Base-by-base conservation (phyloP, 1,140 invertebrate genomes). In the Drosophila mauritiana region DNA sequence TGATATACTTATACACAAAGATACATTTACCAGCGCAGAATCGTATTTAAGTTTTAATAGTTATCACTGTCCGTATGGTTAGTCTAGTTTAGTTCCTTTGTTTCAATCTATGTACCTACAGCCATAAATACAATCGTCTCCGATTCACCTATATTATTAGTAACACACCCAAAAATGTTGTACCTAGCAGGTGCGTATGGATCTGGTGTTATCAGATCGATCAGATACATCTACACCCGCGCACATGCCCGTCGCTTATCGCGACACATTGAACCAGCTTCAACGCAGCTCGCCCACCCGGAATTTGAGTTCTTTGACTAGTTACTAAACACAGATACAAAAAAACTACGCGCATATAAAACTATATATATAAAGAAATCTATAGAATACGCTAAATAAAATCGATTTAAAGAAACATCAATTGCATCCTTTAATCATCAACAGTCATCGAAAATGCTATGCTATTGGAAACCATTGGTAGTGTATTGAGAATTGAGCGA, bases 361-460 rank as follows among this genome's bases (percentile, higher is more conserved):
- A 49, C 37, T 63, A 61, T 49, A 40, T 64, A 57, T 27, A 56
- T 25, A 55, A 54, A 59, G 52, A 79, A 49, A 69, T 37, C 34
- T 56, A 56, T 48, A 56, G 25, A 83, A 54, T 63, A 62, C 52
- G 65, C 52, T 73, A 73, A 86, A 86, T 86, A 86, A 88, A 85
- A 79, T 73, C 20, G 40, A 86, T 73, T 79, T 74, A 42, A 80
- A 85, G 20, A 48, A 27, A 73, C 34, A 56, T 57, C 6, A 42
- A 10, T 37, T 51, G 17, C 20, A n/a, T 39, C 15, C n/a, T 51
- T 51, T n/a, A 39, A 5, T 39, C 2, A 13, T 34, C 6, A 34
- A 8, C 6, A 34, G 17, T 17, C 17, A 17, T 17, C 17, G 17
- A 17, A 39, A 43, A 31, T 2, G 1, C 20, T 11, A 31, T 11